Percentiles rank a stretch among this genome's conserved stretches.
Evolutionary conservation across 2,113 vertebrate genomes (phyloP).

Genomic region (Coryphaenoides rupestris): DNA sequence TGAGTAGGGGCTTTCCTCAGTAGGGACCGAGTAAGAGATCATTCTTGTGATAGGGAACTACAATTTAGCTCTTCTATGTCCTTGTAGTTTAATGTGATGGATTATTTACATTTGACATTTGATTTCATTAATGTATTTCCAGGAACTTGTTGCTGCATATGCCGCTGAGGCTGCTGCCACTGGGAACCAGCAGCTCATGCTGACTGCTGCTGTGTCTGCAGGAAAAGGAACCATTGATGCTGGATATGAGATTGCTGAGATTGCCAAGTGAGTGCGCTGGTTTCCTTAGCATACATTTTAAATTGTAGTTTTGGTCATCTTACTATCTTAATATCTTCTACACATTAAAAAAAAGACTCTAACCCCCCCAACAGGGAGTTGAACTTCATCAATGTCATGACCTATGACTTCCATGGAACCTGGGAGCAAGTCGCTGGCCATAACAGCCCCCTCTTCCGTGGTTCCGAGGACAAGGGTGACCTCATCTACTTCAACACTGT

Average conservation of each 20-base stretch:
- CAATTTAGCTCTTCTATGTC: no score
- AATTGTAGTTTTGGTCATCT: no score
- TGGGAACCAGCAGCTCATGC: slow-evolving; percentile 61
- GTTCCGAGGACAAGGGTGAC: slow-evolving; percentile 21
- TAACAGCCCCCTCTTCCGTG: slow-evolving; percentile 77
- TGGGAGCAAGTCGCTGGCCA: slow-evolving; percentile 78
- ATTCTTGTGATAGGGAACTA: background rate
- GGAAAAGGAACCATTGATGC: slow-evolving; percentile 67
- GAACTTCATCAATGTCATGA: slow-evolving; percentile 82
- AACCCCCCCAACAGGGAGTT: slow-evolving; percentile 55
- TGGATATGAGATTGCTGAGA: slow-evolving; percentile 76
- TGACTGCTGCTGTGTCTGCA: slow-evolving; percentile 76
- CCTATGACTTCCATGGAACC: slow-evolving; percentile 81
- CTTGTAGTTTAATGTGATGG: no score
- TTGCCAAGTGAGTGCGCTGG: slow-evolving; percentile 64
- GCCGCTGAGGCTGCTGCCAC: slow-evolving; percentile 64
- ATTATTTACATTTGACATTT: no score
- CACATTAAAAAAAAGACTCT: no score
- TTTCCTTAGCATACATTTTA: no score
- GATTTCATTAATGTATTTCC: slow-evolving; percentile 4
- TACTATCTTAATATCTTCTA: no score
- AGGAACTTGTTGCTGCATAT: slow-evolving; percentile 77
- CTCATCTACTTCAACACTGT: slow-evolving; percentile 2
- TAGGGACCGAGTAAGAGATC: background rate
- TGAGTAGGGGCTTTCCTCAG: no score